A percentile compares a stretch with the other conserved stretches of the same genome.
phyloP scores from a whole-genome alignment of 2,113 vertebrate genomes.

The Vidua macroura region DNA sequence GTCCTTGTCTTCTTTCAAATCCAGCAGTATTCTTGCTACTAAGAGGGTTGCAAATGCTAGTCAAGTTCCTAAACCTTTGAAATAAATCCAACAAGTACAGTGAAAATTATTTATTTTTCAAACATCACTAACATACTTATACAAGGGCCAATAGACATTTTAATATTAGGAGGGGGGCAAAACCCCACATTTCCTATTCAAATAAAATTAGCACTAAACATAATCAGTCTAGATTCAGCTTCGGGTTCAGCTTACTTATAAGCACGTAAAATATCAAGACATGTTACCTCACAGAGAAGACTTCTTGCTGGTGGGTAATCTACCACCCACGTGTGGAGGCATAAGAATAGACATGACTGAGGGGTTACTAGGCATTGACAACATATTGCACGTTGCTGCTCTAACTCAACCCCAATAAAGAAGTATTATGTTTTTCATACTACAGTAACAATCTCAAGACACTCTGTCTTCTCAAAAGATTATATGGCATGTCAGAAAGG shows the following conservation, averaged over 20 bases:
- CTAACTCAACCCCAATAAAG: not conserved
- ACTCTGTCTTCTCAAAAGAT: not conserved
- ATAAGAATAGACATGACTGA: not conserved
- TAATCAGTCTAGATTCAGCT: not conserved
- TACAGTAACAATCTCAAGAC: not conserved
- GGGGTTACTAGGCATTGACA: not conserved
- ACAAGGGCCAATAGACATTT: not conserved
- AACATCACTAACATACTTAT: not conserved
- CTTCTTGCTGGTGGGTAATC: not conserved
- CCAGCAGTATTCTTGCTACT: not conserved
- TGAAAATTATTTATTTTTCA: not conserved
- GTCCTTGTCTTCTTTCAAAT: not conserved
- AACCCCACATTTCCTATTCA: not conserved
- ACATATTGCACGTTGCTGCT: not conserved
- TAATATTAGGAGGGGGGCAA: accelerated
- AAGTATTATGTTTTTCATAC: not conserved
- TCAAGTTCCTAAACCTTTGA: not conserved
- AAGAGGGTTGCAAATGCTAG: not conserved
- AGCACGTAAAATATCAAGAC: not conserved
- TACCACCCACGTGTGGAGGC: not conserved
- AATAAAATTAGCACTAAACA: not conserved
- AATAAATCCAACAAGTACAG: not conserved
- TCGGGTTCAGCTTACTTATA: not conserved
- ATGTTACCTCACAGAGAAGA: not conserved
- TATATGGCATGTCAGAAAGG: not conserved